phyloP scores from a whole-genome alignment of 2,888 invertebrate genomes.

The Onchidella celtica region DNA sequence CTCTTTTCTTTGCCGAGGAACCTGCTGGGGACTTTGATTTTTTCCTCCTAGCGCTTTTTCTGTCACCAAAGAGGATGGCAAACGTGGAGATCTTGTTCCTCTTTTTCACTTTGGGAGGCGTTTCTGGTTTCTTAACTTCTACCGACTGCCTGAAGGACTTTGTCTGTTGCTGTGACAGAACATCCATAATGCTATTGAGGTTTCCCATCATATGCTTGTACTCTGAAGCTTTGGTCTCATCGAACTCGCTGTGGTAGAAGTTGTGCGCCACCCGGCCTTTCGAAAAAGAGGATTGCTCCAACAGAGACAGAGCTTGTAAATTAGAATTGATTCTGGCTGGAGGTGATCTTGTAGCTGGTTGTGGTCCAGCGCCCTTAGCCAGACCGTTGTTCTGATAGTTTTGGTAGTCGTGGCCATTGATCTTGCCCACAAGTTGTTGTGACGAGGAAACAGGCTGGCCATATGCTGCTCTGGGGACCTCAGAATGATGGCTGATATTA shows the following conservation, averaged over 20 bases:
- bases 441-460: too few relatives aligned
- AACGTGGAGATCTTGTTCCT: conserved; percentile 66
- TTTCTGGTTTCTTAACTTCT: conserved; percentile 52
- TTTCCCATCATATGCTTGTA: conserved; percentile 59
- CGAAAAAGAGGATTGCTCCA: conserved; percentile 59
- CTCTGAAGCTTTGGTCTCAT: conserved; percentile 59
- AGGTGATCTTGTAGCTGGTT: not conserved
- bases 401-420: not conserved
- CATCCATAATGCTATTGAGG: conserved; percentile 64
- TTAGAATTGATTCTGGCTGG: conserved; percentile 15
- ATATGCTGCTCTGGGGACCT: too few relatives aligned
- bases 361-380: not conserved
- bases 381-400: not conserved
- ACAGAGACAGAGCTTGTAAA: conserved; percentile 58
- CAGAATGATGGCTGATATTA: too few relatives aligned
- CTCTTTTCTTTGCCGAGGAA: not conserved
- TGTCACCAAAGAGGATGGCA: conserved; percentile 59
- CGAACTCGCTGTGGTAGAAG: conserved; percentile 62
- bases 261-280: conserved; percentile 58
- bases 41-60: not conserved
- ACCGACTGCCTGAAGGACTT: conserved; percentile 68
- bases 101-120: conserved; percentile 51
- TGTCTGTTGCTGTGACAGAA: conserved; percentile 65
- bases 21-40: not conserved
- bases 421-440: not conserved